phyloP scores from a whole-genome alignment of 2,888 invertebrate species.

The Pasiphila rectangulata region DNA sequence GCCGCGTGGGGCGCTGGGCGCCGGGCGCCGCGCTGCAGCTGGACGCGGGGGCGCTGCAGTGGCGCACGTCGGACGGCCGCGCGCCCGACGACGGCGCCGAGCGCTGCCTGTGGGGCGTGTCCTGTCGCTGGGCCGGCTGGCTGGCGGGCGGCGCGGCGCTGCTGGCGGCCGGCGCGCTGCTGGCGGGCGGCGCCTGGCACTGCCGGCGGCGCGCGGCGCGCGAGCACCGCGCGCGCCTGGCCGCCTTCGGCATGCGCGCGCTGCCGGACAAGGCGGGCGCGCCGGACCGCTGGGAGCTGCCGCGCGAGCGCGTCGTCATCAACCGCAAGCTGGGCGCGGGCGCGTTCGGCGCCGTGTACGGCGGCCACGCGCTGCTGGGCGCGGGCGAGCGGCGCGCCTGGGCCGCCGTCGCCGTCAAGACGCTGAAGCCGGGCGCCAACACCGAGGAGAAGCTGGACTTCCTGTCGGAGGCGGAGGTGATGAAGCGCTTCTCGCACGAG shows the following conservation, averaged over 20 bases:
- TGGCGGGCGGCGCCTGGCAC: slow-evolving; percentile 49
- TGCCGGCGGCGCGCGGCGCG: slow-evolving; percentile 59
- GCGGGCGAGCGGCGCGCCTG: slow-evolving; percentile 79
- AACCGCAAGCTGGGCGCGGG: slow-evolving; percentile 93
- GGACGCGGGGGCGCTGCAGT: slow-evolving; percentile 81
- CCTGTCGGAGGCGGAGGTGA: slow-evolving; percentile 94
- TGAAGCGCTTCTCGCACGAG: slow-evolving; percentile 95
- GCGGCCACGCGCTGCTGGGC: slow-evolving; percentile 89
- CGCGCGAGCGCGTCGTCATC: slow-evolving; percentile 90
- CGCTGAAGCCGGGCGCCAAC: slow-evolving; percentile 89
- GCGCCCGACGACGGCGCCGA: slow-evolving; percentile 78
- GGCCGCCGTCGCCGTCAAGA: slow-evolving; percentile 94
- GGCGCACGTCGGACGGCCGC: slow-evolving; percentile 78
- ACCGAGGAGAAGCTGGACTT: slow-evolving; percentile 95
- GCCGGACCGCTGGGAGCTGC: slow-evolving; percentile 92
- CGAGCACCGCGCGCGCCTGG: slow-evolving; percentile 54
- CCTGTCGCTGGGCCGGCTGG: slow-evolving; percentile 83
- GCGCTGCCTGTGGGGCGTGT: slow-evolving; percentile 80
- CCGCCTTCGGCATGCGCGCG: slow-evolving; percentile 56
- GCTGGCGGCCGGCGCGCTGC: slow-evolving; percentile 32
- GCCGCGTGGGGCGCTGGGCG: slow-evolving; percentile 81
- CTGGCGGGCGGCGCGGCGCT: slow-evolving; percentile 79
- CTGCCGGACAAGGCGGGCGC: slow-evolving; percentile 50
- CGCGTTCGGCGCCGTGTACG: slow-evolving; percentile 95
- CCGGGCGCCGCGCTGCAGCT: slow-evolving; percentile 44